Base-by-base conservation (phyloP, 1,140 invertebrate genomes). In the Euura lappo region DNA sequence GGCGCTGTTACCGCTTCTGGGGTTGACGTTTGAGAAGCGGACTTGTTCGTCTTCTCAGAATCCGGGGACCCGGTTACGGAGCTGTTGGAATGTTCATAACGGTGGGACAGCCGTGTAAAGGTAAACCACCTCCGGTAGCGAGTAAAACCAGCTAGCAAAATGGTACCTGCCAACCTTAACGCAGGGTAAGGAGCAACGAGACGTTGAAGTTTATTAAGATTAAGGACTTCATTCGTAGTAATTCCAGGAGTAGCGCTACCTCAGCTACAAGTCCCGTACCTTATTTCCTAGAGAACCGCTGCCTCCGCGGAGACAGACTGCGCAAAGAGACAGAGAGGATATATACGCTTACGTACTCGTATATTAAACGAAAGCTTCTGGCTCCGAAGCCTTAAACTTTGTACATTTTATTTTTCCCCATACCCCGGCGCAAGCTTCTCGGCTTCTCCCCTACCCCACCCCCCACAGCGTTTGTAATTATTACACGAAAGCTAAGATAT, bases 161-260 rank as follows among this genome's bases (percentile, higher is more conserved):
- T 64, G 60, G 8, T 64, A 28, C 28, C 28, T 28, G 13, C 8
- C 60, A 64, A 64, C 13, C 8, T 64, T 13, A 13, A 64, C 60
- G 11, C 67, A 43, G 67, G 67, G 73, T 4, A n/a, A 68, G 69
- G 69, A 44, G 13, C 60, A 10, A 43, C 28, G 28, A 45, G 42
- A 42, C 11, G 66, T 70, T 80, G 79, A 83, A 84, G 83, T 85
- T 85, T 85, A 85, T 85, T 84, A 84, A 83, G 83, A 85, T 85
- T 84, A 84, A 85, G 83, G 77, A 84, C 81, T 81, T 84, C 75
- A 82, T 85, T 84, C 81, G 77, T 74, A 79, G 80, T 81, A 80
- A 83, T 79, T 80, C 74, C 69, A 70, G 69, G 45, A 70, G 69
- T 28, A 45, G 45, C 28, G 28, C 28, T 44, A 6, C 51, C 51